These are phyloP conservation scores for Balanococcus diminutus DNA, from an alignment of 2,888 invertebrate species.

Conservation along the genomic window DNA sequence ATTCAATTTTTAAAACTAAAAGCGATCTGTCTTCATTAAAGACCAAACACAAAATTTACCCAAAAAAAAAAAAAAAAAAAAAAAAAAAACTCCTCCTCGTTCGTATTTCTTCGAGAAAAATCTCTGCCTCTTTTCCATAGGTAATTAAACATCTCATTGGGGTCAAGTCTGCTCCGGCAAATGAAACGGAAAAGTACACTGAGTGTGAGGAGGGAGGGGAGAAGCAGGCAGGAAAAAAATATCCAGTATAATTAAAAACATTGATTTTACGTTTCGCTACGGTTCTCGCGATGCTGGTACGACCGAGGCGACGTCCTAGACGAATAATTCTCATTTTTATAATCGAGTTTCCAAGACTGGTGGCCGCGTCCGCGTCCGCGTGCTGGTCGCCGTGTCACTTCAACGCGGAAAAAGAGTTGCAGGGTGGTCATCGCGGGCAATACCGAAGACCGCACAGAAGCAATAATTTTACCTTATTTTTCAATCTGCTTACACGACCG, in stretches of 20 bases:
- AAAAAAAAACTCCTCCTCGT: too few species aligned
- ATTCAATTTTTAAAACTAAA: too few species aligned
- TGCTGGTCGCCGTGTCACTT: neutral
- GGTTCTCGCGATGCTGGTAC: neutral
- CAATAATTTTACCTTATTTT: neutral
- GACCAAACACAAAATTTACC: too few species aligned
- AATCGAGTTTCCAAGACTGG: neutral
- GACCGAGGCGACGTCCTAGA: neutral
- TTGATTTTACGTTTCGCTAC: neutral
- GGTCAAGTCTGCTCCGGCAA: neutral
- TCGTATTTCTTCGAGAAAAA: too few species aligned
- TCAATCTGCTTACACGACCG: neutral
- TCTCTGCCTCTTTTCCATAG: neutral
- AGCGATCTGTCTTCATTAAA: too few species aligned
- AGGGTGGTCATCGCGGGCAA: neutral
- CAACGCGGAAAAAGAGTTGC: too few species aligned
- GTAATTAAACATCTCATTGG: neutral
- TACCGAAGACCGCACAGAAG: neutral
- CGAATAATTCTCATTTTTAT: conserved; percentile 26
- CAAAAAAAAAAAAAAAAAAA: too few species aligned
- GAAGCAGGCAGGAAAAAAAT: neutral
- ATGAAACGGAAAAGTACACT: neutral
- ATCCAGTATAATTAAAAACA: neutral
- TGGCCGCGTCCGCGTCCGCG: neutral
- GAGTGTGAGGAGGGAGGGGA: neutral